Conservation (phyloP, 2,113 vertebrate genomes). For the Takifugu bimaculatus region DNA sequence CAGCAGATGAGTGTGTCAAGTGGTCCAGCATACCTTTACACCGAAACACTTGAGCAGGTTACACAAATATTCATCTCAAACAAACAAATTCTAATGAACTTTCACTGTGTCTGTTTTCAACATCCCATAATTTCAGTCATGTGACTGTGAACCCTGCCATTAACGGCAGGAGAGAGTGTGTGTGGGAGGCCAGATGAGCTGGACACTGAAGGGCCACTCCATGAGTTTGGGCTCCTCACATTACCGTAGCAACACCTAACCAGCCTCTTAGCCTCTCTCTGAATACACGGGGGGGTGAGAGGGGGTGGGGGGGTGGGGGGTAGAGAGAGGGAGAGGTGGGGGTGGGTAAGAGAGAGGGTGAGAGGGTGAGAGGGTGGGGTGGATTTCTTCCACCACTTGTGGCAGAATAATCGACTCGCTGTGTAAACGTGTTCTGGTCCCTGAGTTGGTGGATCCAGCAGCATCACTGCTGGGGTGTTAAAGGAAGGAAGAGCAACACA, state of each 20-base stretch:
- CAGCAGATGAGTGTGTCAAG: slow-evolving; percentile 22
- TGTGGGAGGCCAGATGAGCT: slow-evolving; percentile 52
- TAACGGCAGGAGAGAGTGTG: slow-evolving; percentile 33
- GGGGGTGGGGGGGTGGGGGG: no score
- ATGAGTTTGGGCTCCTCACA: slow-evolving; percentile 51
- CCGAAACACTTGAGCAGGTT: slow-evolving; percentile 46
- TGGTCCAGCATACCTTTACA: slow-evolving; percentile 30
- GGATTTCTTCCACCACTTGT: slow-evolving; percentile 65
- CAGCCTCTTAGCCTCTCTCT: slow-evolving; percentile 31
- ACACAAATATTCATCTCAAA: slow-evolving; percentile 55
- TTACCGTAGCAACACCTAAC: slow-evolving; percentile 62
- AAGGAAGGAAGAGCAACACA: background rate
- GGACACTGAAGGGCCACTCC: slow-evolving; percentile 55
- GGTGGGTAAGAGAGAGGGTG: no score
- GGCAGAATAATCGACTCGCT: slow-evolving; percentile 74
- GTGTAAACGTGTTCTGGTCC: slow-evolving; percentile 64
- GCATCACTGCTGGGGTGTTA: slow-evolving; percentile 47
- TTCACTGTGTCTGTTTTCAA: slow-evolving; percentile 38
- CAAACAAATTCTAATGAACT: slow-evolving; percentile 53
- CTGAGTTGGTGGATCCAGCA: slow-evolving; percentile 57
- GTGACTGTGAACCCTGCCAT: slow-evolving; percentile 39
- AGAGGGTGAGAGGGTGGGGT: slow-evolving; percentile 57
- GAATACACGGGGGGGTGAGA: background rate
- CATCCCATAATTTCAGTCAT: slow-evolving; percentile 41
- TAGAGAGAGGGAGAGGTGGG: no score